Percentiles rank a stretch among this genome's conserved stretches.
Evolutionary conservation across 2,888 invertebrate genomes (phyloP).

Genomic region (Mayetiola destructor): DNA sequence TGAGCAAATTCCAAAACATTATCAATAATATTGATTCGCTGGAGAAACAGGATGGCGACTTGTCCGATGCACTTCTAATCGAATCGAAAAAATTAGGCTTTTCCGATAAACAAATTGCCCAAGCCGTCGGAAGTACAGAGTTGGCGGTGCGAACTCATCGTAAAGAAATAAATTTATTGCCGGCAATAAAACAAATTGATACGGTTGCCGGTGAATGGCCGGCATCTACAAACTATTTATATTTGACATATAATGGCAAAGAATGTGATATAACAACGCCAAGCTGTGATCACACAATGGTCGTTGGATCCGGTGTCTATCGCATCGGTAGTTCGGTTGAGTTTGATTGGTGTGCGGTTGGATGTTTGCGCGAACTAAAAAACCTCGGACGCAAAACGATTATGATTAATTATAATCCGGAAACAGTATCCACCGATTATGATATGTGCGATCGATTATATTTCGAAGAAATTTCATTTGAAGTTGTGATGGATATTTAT

Average conservation of each 20-base stretch:
- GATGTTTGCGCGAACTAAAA: slow-evolving; percentile 81
- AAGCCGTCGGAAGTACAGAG: slow-evolving; percentile 74
- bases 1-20: slow-evolving; percentile 87
- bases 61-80: slow-evolving; percentile 49
- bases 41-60: slow-evolving; percentile 46
- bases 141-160: slow-evolving; percentile 63
- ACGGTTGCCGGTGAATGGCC: slow-evolving; percentile 99
- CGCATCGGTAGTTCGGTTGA: slow-evolving; percentile 98
- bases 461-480: slow-evolving; percentile 98
- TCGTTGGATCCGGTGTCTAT: slow-evolving; percentile 90
- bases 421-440: slow-evolving; percentile 98
- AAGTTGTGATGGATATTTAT: slow-evolving; percentile 97
- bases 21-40: slow-evolving; percentile 54
- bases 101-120: slow-evolving; percentile 91
- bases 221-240: slow-evolving; percentile 95
- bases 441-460: slow-evolving; percentile 98
- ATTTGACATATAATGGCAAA: slow-evolving; percentile 84
- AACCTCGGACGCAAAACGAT: slow-evolving; percentile 80
- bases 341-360: slow-evolving; percentile 99
- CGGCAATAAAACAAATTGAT: slow-evolving; percentile 93
- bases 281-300: slow-evolving; percentile 61
- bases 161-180: slow-evolving; percentile 59
- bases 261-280: slow-evolving; percentile 71
- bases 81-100: slow-evolving; percentile 86
- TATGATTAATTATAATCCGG: slow-evolving; percentile 99